Evolutionary conservation across 2,113 vertebrate species (phyloP).

Genomic region (Gasterosteus aculeatus): DNA sequence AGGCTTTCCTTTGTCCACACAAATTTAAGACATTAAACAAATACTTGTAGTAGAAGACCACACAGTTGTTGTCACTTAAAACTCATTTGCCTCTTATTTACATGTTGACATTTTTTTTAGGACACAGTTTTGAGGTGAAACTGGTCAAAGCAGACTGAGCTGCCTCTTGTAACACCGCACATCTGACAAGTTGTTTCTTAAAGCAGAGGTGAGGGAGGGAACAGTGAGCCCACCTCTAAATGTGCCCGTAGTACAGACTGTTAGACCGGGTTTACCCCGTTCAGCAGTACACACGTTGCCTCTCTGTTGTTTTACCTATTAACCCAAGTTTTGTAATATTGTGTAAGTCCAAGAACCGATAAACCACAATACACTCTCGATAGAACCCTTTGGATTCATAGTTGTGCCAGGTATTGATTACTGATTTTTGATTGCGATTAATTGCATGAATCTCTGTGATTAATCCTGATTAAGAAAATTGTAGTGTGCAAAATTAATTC

Average conservation of each 20-base stretch:
- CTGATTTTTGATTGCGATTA: too few relatives aligned
- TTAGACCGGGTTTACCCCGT: not conserved
- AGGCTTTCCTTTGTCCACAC: not conserved
- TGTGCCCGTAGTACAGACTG: not conserved
- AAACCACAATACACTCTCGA: not conserved
- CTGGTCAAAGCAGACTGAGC: not conserved
- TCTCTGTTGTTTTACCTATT: not conserved
- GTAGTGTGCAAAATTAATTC: too few relatives aligned
- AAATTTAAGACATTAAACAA: conserved; percentile 12
- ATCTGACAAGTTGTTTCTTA: not conserved
- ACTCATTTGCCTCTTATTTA: conserved; percentile 5
- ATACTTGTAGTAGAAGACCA: not conserved
- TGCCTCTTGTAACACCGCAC: not conserved
- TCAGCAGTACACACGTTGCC: not conserved
- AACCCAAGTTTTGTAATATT: not conserved
- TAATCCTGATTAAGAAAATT: too few relatives aligned
- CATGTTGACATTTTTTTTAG: not conserved
- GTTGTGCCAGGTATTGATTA: too few relatives aligned
- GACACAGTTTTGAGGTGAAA: not conserved
- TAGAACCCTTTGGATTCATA: not conserved
- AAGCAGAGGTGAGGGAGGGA: conserved; percentile 1
- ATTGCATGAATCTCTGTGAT: too few relatives aligned
- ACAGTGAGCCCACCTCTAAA: not conserved
- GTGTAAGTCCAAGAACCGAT: not conserved
- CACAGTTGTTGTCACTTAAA: not conserved